Conservation (phyloP, 2,888 invertebrate species). For the Epirrita christyi region DNA sequence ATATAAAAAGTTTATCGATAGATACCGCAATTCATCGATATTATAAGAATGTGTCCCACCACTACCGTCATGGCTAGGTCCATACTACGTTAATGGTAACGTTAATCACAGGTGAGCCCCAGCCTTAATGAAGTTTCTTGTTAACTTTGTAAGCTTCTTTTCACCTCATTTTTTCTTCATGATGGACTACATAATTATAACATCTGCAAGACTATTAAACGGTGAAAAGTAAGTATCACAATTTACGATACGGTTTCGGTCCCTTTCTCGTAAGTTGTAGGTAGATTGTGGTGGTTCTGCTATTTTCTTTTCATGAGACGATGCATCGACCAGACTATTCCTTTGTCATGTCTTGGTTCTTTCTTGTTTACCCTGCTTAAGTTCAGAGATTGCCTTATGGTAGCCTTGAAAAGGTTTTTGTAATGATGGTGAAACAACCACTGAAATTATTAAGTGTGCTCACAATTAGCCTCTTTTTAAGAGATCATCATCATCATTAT, state of each 20-base stretch:
- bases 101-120: constrained; percentile 61
- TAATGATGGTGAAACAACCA: too few relatives aligned
- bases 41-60: constrained; percentile 9
- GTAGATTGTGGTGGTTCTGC: too few relatives aligned
- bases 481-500: too few relatives aligned
- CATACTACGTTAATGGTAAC: constrained; percentile 48
- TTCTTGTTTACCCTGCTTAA: too few relatives aligned
- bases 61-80: constrained; percentile 36
- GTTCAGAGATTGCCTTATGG: too few relatives aligned
- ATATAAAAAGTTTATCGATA: background rate
- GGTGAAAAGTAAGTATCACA: background rate
- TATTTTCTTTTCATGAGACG: too few relatives aligned
- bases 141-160: constrained; percentile 44
- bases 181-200: constrained; percentile 7
- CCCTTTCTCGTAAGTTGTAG: too few relatives aligned
- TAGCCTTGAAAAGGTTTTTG: too few relatives aligned
- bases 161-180: constrained; percentile 29
- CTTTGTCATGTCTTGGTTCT: too few relatives aligned
- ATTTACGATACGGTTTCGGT: background rate
- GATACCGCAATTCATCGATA: constrained; percentile 10
- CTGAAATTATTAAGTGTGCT: too few relatives aligned
- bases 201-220: background rate
- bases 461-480: too few relatives aligned
- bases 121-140: constrained; percentile 57
- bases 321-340: too few relatives aligned